These are phyloP conservation scores for Sinelater perroti DNA, from an alignment of 2,888 invertebrate genomes.

Conservation along the genomic window DNA sequence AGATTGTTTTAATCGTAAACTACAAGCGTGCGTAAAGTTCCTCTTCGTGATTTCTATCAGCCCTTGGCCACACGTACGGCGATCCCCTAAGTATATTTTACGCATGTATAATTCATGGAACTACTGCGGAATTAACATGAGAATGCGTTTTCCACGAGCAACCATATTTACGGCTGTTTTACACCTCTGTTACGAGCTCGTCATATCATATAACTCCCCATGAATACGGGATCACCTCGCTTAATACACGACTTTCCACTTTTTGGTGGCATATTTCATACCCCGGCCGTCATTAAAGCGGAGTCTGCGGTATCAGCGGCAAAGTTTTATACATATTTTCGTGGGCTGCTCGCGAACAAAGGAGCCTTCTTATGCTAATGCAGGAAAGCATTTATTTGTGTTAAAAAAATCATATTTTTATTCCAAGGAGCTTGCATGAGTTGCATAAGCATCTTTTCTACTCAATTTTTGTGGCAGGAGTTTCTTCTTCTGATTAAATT, in stretches of 20 bases:
- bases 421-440: too few relatives aligned
- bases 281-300: constrained; percentile 34
- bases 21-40: too few relatives aligned
- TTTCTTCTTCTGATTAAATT: too few relatives aligned
- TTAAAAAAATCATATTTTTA: too few relatives aligned
- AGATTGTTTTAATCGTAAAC: too few relatives aligned
- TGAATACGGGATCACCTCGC: constrained; percentile 55
- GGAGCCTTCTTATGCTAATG: too few relatives aligned
- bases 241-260: constrained; percentile 55
- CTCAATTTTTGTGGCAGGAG: too few relatives aligned
- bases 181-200: constrained; percentile 55
- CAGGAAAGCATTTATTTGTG: too few relatives aligned
- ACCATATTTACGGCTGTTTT: constrained; percentile 57
- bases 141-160: constrained; percentile 54
- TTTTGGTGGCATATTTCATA: constrained; percentile 51
- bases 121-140: constrained; percentile 51
- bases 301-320: constrained; percentile 8
- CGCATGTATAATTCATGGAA: constrained; percentile 43
- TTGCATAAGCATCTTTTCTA: too few relatives aligned
- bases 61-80: not conserved
- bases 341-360: too few relatives aligned
- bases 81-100: constrained; percentile 27
- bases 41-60: too few relatives aligned
- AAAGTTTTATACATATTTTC: constrained; percentile 1
- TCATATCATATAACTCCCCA: constrained; percentile 56